Conservation (phyloP, 1,140 invertebrate genomes). For the Laupala kohalensis region DNA sequence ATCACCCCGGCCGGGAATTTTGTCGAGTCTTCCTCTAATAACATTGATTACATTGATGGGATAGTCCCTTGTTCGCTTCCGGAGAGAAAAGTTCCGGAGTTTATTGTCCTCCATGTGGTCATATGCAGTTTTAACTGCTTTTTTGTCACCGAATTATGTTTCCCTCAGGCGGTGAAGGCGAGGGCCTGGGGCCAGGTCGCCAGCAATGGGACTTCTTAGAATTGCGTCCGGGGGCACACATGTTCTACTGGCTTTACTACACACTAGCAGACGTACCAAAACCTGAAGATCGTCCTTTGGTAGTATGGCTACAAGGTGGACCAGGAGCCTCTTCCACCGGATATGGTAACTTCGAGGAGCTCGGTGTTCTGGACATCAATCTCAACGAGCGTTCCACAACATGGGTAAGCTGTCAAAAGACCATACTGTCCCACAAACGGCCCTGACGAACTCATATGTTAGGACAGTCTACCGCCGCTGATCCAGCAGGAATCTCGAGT, state of each 20-base stretch:
- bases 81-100: too few species aligned
- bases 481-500: too few species aligned
- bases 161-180: background rate
- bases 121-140: too few species aligned
- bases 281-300: slow-evolving; percentile 52
- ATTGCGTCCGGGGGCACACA: slow-evolving; percentile 54
- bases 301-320: slow-evolving; percentile 68
- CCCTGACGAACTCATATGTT: too few species aligned
- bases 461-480: too few species aligned
- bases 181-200: slow-evolving; percentile 39
- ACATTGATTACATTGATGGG: too few species aligned
- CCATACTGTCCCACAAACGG: too few species aligned
- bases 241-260: slow-evolving; percentile 70
- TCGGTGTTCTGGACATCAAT: slow-evolving; percentile 54
- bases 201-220: slow-evolving; percentile 54
- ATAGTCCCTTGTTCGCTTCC: too few species aligned
- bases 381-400: slow-evolving; percentile 49
- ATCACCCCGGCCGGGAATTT: too few species aligned
- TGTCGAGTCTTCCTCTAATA: too few species aligned
- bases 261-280: slow-evolving; percentile 33
- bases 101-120: too few species aligned
- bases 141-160: too few species aligned
- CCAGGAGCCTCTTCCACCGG: slow-evolving; percentile 62
- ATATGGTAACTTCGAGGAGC: slow-evolving; percentile 63
- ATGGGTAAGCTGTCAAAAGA: slow-evolving; percentile 62